Base-by-base conservation (phyloP, 2,113 vertebrate genomes). In the Cryptomyrus ogoouensis region DNA sequence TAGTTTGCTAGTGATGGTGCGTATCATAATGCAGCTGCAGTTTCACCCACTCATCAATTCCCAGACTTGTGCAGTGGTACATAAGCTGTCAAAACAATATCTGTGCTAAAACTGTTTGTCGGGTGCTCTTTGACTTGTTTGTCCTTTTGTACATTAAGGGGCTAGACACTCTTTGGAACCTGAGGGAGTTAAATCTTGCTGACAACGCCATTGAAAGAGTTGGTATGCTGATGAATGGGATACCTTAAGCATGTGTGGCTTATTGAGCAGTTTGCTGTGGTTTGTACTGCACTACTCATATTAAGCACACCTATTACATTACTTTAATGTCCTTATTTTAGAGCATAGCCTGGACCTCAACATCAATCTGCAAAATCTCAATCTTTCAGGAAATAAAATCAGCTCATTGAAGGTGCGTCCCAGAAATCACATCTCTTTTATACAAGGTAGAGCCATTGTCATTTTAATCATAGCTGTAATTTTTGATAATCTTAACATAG, bases 381-480 rank as follows among this genome's bases (percentile, higher is more conserved):
- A 98, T 93, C 95, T 98, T 35, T 98, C 98, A 31, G 97, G 97
- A n/a, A 98, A 98, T 93, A 96, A 94, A 93, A 96, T 98, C 92
- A 94, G 91, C 91, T 98, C 96, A 77, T 97, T 98, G 93, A 98
- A 97, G 96, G 97, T 98, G 94, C 92, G 93, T 93, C 70, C 89
- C n/a, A 92, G 90, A 89, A 89, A 89, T 39, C 89, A 47, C 27
- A 83, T 88, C 49, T 87, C 90, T 70, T 50, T 83, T 88, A 88
- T 42, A 44, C 89, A 90, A 88, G 85, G 19, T 35, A 8, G 39
- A n/a, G 39, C 3, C 5, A 53, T 12, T 24, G 89, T 89, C 19
- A 44, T 74, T 74, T 74, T 66, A 66, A 88, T 62, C 42, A 85
- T 89, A 47, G 19, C 12, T 86, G 15, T 70, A 47, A 77, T 53